Percentiles rank a stretch among this genome's conserved stretches.
phyloP scores from a whole-genome alignment of 2,888 invertebrate species.

The Hypena proboscidalis region DNA sequence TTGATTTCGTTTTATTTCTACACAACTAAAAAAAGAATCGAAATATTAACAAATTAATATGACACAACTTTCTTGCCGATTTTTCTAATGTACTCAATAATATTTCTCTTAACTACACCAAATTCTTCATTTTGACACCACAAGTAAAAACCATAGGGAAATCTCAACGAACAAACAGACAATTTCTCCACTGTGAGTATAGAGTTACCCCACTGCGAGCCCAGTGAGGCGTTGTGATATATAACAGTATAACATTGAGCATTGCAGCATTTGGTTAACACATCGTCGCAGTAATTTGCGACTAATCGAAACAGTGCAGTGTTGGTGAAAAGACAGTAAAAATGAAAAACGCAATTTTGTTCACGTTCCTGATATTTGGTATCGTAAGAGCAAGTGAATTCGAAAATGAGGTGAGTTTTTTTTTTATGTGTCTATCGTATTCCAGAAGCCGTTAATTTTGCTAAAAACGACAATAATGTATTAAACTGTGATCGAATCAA shows the following conservation, averaged over 20 bases:
- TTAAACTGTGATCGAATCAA: too few relatives aligned
- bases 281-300: constrained; percentile 22
- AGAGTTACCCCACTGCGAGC: constrained; percentile 62
- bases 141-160: too few relatives aligned
- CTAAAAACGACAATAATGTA: too few relatives aligned
- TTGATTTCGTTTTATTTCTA: too few relatives aligned
- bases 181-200: constrained; percentile 54
- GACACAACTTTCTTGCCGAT: too few relatives aligned
- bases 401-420: constrained; percentile 67
- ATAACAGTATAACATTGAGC: constrained; percentile 63
- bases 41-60: too few relatives aligned
- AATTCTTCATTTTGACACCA: too few relatives aligned
- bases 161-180: constrained; percentile 21
- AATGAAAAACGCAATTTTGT: constrained; percentile 70
- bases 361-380: constrained; percentile 72
- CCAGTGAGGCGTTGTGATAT: constrained; percentile 66
- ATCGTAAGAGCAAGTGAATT: constrained; percentile 70
- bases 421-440: neutral
- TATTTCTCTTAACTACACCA: too few relatives aligned
- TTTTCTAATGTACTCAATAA: too few relatives aligned
- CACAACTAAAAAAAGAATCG: too few relatives aligned
- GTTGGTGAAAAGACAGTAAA: too few relatives aligned
- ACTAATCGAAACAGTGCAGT: constrained; percentile 53
- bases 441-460: too few relatives aligned
- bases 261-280: constrained; percentile 71